Conservation (phyloP, 2,797 vertebrate genomes). For the Pantherophis alleghaniensis region DNA sequence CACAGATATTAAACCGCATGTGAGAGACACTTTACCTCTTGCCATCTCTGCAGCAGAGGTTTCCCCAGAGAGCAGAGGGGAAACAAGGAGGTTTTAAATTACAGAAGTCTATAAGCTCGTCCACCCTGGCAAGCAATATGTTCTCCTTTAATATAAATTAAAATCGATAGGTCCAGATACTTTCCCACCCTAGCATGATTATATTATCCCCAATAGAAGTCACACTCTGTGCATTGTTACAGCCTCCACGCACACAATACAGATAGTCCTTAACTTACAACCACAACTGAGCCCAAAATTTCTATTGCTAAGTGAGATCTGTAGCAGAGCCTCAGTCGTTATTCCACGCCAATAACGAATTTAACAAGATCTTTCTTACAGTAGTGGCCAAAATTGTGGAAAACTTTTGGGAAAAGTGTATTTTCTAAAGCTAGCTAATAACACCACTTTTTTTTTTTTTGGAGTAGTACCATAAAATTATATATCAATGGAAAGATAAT, state of each 20-base stretch:
- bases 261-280: background rate
- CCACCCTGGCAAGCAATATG: background rate
- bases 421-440: too few species aligned
- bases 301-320: background rate
- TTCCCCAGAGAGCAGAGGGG: background rate
- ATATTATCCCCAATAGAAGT: background rate
- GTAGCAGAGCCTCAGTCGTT: too few species aligned
- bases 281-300: background rate
- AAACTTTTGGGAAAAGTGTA: too few species aligned
- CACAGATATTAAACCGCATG: background rate
- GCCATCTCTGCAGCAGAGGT: background rate
- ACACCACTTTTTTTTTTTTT: too few species aligned
- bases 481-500: too few species aligned
- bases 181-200: background rate
- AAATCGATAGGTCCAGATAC: background rate
- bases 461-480: too few species aligned
- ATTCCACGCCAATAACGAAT: too few species aligned
- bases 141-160: background rate
- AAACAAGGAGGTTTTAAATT: background rate
- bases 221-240: background rate
- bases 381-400: too few species aligned
- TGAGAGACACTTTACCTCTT: background rate
- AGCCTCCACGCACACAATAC: background rate
- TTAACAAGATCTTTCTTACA: background rate
- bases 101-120: background rate